Evolutionary conservation across 2,113 vertebrate species (phyloP).

Genomic region (Periophthalmus modestus): DNA sequence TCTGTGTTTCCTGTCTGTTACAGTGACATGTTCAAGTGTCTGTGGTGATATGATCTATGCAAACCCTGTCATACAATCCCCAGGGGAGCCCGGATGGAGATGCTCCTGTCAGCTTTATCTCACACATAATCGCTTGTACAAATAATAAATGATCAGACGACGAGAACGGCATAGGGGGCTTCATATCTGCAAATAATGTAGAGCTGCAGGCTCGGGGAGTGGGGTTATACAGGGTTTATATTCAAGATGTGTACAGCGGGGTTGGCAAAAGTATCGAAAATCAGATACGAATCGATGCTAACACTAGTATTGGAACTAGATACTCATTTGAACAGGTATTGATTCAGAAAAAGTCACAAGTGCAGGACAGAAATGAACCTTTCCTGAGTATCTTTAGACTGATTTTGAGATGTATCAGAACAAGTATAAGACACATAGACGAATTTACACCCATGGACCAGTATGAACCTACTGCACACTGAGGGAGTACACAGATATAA

Average conservation of each 20-base stretch:
- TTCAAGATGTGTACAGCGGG: background rate
- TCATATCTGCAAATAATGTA: constrained; percentile 30
- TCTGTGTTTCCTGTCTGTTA: background rate
- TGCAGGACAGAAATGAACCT: too few relatives aligned
- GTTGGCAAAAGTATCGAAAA: too few relatives aligned
- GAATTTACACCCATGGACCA: too few relatives aligned
- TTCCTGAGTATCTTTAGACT: too few relatives aligned
- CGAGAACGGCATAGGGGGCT: background rate
- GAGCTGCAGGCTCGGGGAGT: constrained; percentile 16
- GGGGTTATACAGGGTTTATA: background rate
- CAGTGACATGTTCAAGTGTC: background rate
- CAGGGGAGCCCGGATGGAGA: constrained; percentile 20
- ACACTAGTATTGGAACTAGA: too few relatives aligned
- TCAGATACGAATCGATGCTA: too few relatives aligned
- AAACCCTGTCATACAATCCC: constrained; percentile 13
- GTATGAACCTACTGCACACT: too few relatives aligned
- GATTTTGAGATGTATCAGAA: too few relatives aligned
- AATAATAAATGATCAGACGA: constrained; percentile 38
- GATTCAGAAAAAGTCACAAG: too few relatives aligned
- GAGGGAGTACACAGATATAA: too few relatives aligned
- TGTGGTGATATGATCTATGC: constrained; percentile 6
- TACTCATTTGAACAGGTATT: too few relatives aligned
- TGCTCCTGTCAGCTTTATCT: constrained; percentile 46
- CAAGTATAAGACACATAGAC: too few relatives aligned
- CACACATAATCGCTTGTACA: constrained; percentile 43